A percentile compares a stretch with the other conserved stretches of the same genome.
Conservation (phyloP, 2,888 invertebrate species). For the Nasonovia ribisnigri region DNA sequence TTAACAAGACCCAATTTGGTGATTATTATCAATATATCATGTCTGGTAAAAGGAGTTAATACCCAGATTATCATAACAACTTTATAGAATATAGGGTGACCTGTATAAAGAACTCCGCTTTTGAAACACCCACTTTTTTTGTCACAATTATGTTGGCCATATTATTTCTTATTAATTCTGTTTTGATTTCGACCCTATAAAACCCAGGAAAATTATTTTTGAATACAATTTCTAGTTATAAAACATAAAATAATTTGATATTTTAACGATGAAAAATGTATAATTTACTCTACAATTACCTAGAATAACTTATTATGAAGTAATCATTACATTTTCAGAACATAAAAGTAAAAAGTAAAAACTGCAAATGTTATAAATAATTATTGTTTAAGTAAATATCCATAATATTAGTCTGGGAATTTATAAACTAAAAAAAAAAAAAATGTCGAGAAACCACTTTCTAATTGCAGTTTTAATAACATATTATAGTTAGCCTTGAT, state of each 20-base stretch:
- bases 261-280: not conserved
- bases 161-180: too few relatives aligned
- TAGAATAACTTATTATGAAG: not conserved
- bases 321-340: not conserved
- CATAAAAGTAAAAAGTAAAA: not conserved
- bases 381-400: not conserved
- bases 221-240: not conserved
- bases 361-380: not conserved
- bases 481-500: not conserved
- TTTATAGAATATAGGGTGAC: too few relatives aligned
- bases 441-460: too few relatives aligned
- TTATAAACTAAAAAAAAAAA: not conserved
- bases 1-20: too few relatives aligned
- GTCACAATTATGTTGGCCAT: too few relatives aligned
- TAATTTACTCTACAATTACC: not conserved
- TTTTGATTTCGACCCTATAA: not conserved
- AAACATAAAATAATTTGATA: not conserved
- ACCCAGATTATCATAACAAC: too few relatives aligned
- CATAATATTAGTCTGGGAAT: too few relatives aligned
- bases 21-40: too few relatives aligned
- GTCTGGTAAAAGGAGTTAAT: too few relatives aligned
- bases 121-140: too few relatives aligned
- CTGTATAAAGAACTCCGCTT: too few relatives aligned
- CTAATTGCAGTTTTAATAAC: not conserved
- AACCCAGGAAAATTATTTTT: not conserved